Percentiles rank a stretch among this genome's conserved stretches.
These are phyloP conservation scores for Bicyclus anynana DNA, from an alignment of 1,140 invertebrate species.

Conservation along the genomic window DNA sequence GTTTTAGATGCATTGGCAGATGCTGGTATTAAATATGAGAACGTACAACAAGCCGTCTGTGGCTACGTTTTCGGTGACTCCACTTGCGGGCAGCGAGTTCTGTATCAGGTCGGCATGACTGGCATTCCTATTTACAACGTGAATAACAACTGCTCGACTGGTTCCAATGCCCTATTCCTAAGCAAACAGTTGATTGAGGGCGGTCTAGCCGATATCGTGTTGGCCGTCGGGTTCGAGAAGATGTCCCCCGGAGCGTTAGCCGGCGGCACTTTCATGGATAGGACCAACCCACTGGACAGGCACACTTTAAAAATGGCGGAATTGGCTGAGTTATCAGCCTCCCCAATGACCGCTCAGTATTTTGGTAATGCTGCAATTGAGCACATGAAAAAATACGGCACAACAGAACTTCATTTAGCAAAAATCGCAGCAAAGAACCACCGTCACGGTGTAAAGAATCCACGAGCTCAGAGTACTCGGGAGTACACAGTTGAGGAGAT, in stretches of 20 bases:
- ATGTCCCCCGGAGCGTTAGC: slow-evolving; percentile 96
- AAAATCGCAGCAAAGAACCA: slow-evolving; percentile 99
- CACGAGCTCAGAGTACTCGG: slow-evolving; percentile 94
- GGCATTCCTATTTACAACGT: slow-evolving; percentile 99
- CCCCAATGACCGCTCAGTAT: slow-evolving; percentile 95
- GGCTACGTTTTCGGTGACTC: slow-evolving; percentile 99
- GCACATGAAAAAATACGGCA: slow-evolving; percentile 98
- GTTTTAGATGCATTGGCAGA: slow-evolving; percentile 93
- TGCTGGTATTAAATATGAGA: slow-evolving; percentile 87
- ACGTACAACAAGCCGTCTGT: slow-evolving; percentile 92
- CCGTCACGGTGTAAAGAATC: slow-evolving; percentile 97
- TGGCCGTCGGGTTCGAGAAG: slow-evolving; percentile 98
- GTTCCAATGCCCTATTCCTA: slow-evolving; percentile 93
- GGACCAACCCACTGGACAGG: slow-evolving; percentile 95
- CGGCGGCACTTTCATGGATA: slow-evolving; percentile 86
- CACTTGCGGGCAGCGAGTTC: slow-evolving; percentile 94
- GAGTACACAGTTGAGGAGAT: slow-evolving; percentile 95
- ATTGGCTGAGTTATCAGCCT: slow-evolving; percentile 85
- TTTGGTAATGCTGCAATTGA: slow-evolving; percentile 98
- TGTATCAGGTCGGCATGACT: slow-evolving; percentile 97
- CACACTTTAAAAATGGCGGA: slow-evolving; percentile 93
- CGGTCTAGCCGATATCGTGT: slow-evolving; percentile 89
- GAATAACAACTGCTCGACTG: slow-evolving; percentile 99
- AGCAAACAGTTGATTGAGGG: slow-evolving; percentile 94
- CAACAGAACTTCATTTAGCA: slow-evolving; percentile 94